Evolutionary conservation across 2,888 invertebrate genomes (phyloP).

Genomic region (Blastobasis adustella): DNA sequence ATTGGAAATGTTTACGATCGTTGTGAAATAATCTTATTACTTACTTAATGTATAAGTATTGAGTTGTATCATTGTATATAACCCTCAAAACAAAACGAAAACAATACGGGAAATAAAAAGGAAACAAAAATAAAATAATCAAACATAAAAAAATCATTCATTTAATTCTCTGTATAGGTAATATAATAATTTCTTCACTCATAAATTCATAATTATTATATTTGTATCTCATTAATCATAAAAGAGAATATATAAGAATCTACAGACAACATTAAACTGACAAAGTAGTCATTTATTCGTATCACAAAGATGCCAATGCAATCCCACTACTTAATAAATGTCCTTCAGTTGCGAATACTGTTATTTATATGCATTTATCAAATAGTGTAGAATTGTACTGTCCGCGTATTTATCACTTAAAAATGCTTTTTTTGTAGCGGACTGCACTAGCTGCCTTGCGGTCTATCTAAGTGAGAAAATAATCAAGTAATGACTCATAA

Average conservation of each 20-base stretch:
- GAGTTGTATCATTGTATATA: background rate
- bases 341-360: too few relatives aligned
- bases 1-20: background rate
- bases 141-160: conserved; percentile 57
- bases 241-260: conserved; percentile 59
- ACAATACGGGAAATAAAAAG: conserved; percentile 26
- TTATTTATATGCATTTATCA: too few relatives aligned
- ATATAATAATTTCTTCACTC: conserved; percentile 53
- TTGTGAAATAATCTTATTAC: conserved; percentile 14
- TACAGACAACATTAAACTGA: conserved; percentile 51
- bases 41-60: conserved; percentile 13
- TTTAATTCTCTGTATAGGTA: conserved; percentile 68
- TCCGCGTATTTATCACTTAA: too few relatives aligned
- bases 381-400: too few relatives aligned
- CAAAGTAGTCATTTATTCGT: too few relatives aligned
- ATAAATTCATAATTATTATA: conserved; percentile 43
- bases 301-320: too few relatives aligned
- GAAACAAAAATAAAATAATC: conserved; percentile 35
- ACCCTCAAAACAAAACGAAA: conserved; percentile 2
- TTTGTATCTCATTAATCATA: conserved; percentile 1
- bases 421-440: too few relatives aligned
- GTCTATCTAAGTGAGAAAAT: too few relatives aligned
- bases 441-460: too few relatives aligned
- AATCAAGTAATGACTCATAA: too few relatives aligned
- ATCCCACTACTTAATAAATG: too few relatives aligned